Evolutionary conservation across 2,888 invertebrate species (phyloP).

Genomic region (Parnassius glacialis): DNA sequence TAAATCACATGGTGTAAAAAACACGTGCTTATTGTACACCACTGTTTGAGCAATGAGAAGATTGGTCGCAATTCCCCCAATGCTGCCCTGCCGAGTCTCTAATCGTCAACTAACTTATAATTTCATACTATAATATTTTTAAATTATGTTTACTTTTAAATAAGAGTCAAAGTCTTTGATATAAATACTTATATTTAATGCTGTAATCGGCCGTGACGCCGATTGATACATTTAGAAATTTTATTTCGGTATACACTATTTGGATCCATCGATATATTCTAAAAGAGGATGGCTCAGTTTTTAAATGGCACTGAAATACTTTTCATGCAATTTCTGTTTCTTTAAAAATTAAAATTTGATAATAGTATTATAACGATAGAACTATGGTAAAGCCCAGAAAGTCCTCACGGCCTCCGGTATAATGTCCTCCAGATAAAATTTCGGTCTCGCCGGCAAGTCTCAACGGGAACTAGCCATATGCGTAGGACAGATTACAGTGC

Average conservation of each 20-base stretch:
- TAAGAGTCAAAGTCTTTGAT: neutral
- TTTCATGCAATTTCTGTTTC: neutral
- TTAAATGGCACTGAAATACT: constrained; percentile 9
- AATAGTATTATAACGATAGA: neutral
- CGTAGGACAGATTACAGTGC: no score
- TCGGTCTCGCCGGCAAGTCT: no score
- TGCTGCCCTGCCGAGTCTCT: no score
- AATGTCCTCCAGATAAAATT: no score
- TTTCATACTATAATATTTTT: neutral
- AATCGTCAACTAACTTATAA: no score
- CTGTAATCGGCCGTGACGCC: constrained; percentile 20
- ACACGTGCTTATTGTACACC: no score
- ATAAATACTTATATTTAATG: constrained; percentile 13
- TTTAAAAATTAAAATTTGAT: neutral
- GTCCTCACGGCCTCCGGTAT: no score
- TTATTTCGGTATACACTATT: constrained; percentile 16
- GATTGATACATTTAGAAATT: constrained; percentile 11
- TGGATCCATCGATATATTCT: constrained; percentile 17
- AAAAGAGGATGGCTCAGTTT: constrained; percentile 6
- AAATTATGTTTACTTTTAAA: constrained; percentile 12
- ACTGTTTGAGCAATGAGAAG: no score
- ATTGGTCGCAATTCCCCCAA: no score
- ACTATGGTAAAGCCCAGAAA: no score
- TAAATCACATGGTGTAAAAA: no score
- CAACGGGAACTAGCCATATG: no score